Base-by-base conservation (phyloP, 2,888 invertebrate genomes). In the Lasioglossum malachurum region DNA sequence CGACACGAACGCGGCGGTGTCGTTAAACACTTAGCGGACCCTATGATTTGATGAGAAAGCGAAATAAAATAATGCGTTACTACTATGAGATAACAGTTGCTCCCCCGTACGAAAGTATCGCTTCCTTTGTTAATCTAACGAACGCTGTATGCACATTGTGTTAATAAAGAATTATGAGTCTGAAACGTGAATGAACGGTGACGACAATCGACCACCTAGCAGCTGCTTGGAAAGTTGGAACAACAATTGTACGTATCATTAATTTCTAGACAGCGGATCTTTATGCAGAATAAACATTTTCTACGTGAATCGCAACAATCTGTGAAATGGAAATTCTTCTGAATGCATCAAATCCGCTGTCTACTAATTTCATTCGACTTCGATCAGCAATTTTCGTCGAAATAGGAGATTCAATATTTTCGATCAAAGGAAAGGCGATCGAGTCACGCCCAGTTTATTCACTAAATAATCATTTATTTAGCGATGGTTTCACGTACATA, bases 121-220 rank as follows among this genome's bases (percentile, higher is more conserved):
- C 73, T 82, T 83, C 88, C 82, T 89, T 91, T 89, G 84, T 87
- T 89, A 91, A 87, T 89, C 80, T 91, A 90, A 87, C 80, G 73
- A 90, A 89, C 82, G 86, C 89, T 90, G 89, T 91, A 90, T 87
- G 89, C 86, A 89, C 79, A 91, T 87, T 87, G 89, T 89, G 90
- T 91, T 91, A 91, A 90, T 90, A 90, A 90, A 90, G 87, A 89
- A 89, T 75, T 89, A 83, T 89, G 83, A 90, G 82, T 91, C 87
- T 86, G 86, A 89, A 91, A 84, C 67, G 35, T 74, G 38, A 53
- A 74, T 75, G 57, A 69, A 38, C 46, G 44, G n/a, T 4, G 35
- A 69, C 10, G 35, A 41, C 19, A 67, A 19, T 67, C 60, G 60
- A 64, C 31, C 53, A 53, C 23, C 8, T 10, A 53, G 53, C 53